Percentiles rank a stretch among this genome's conserved stretches.
Conservation (phyloP, 2,113 vertebrate species). For the Gila orcuttii region DNA sequence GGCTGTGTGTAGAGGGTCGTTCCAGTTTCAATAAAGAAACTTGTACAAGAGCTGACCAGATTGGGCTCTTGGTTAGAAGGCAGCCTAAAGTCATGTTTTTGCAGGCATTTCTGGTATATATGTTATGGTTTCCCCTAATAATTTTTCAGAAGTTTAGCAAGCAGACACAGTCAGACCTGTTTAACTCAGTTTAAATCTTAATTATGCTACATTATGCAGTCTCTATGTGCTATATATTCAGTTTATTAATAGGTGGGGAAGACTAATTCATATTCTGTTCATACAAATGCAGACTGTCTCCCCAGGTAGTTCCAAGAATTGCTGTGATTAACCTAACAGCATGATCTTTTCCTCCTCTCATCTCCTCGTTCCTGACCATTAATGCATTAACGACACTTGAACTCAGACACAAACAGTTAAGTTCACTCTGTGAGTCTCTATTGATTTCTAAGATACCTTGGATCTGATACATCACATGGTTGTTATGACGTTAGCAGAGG, state of each 20-base stretch:
- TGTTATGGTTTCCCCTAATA: neutral
- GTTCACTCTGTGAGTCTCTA: neutral
- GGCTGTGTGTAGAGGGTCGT: conserved; percentile 7
- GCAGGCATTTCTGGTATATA: neutral
- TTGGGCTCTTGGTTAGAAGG: neutral
- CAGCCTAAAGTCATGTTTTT: neutral
- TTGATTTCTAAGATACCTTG: neutral
- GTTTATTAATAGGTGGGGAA: conserved; percentile 16
- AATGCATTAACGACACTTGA: conserved; percentile 1
- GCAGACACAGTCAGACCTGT: neutral
- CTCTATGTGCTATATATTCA: neutral
- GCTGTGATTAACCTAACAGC: conserved; percentile 30
- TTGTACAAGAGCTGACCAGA: neutral
- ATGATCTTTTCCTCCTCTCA: conserved; percentile 12
- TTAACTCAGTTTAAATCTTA: conserved; percentile 1
- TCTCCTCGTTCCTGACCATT: conserved; percentile 30
- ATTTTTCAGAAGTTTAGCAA: neutral
- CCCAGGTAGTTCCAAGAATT: conserved; percentile 32
- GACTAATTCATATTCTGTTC: conserved; percentile 34
- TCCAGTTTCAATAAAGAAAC: neutral
- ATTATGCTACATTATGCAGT: conserved; percentile 12
- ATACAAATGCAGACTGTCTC: conserved; percentile 32
- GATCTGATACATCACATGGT: neutral
- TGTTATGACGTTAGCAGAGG: neutral
- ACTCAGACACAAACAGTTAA: neutral